These are phyloP conservation scores for Mormoops blainvillei DNA, from an alignment of 2,113 vertebrate species.

Conservation along the genomic window DNA sequence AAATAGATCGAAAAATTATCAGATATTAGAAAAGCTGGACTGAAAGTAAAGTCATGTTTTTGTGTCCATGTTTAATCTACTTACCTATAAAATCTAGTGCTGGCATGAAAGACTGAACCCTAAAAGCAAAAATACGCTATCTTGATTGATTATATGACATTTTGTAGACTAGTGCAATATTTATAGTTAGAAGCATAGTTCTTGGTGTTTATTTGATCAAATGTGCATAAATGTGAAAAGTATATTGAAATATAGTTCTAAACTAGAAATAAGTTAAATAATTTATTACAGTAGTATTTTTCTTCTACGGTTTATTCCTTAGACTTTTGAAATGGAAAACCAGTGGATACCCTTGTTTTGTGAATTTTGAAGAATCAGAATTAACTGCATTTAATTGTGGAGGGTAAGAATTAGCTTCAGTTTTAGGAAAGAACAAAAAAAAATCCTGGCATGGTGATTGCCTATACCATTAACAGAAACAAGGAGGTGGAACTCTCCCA, in stretches of 20 bases:
- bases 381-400: neutral
- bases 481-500: neutral
- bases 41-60: constrained; percentile 23
- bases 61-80: constrained; percentile 26
- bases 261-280: constrained; percentile 27
- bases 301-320: constrained; percentile 1
- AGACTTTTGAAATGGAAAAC: neutral
- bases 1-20: neutral
- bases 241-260: constrained; percentile 48
- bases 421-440: neutral
- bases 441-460: neutral
- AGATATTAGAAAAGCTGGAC: constrained; percentile 27
- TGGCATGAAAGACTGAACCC: constrained; percentile 55
- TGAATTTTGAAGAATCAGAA: neutral
- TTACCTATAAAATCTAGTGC: constrained; percentile 41
- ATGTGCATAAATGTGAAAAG: constrained; percentile 70
- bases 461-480: neutral
- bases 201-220: constrained; percentile 72
- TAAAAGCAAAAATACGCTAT: constrained; percentile 33
- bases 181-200: constrained; percentile 76
- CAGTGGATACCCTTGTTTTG: neutral
- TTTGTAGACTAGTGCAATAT: constrained; percentile 67
- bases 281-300: neutral
- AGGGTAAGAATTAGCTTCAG: neutral
- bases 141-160: constrained; percentile 70